A percentile compares a stretch with the other conserved stretches of the same genome.
Conservation (phyloP, 2,113 vertebrate genomes). For the Peromyscus polionotus region DNA sequence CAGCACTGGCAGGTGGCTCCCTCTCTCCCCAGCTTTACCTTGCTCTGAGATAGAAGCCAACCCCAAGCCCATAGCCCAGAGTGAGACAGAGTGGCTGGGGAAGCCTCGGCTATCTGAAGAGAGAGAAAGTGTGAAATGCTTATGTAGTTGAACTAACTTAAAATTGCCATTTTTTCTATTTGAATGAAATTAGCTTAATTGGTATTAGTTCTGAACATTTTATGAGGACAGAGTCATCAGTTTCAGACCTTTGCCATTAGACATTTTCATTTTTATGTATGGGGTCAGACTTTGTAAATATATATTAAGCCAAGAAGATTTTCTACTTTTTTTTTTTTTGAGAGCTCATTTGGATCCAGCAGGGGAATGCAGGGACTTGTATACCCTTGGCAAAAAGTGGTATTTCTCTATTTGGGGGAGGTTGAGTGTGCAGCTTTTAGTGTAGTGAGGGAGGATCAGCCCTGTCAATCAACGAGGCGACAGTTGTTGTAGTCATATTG, state of each 20-base stretch:
- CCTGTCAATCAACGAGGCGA: not conserved
- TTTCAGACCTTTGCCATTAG: not conserved
- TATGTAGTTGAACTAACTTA: not conserved
- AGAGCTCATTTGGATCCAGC: not conserved
- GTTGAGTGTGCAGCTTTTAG: not conserved
- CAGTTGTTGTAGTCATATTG: not conserved
- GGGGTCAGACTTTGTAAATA: not conserved
- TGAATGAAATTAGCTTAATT: constrained; percentile 24
- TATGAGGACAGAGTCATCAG: not conserved
- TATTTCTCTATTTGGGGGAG: not conserved
- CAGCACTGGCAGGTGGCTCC: not conserved
- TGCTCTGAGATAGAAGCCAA: not conserved
- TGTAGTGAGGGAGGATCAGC: not conserved
- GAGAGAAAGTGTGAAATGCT: not conserved
- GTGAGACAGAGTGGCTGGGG: not conserved
- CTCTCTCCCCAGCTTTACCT: not conserved
- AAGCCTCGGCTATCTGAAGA: not conserved
- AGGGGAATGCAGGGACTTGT: not conserved
- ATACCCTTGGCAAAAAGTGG: not conserved
- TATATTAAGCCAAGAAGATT: not conserved
- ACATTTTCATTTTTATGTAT: not conserved
- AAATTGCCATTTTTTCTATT: not conserved
- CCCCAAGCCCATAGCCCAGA: not conserved
- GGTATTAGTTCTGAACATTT: not conserved
- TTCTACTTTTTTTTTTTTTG: too few species aligned